Base-by-base conservation (phyloP, 1,140 invertebrate species). In the Macrotrachela quadricornifera region DNA sequence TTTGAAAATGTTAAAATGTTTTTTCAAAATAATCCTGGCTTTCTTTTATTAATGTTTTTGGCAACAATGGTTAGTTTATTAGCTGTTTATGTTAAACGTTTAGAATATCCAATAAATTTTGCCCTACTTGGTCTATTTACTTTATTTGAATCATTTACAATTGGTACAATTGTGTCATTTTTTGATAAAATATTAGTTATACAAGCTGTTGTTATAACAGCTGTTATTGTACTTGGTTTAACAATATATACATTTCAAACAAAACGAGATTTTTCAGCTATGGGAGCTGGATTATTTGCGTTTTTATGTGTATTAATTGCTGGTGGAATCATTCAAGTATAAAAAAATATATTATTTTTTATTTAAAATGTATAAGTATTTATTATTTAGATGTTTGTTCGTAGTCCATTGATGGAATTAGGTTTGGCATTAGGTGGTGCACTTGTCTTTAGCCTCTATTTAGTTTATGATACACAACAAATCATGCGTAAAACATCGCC, bases 181-280 rank as follows among this genome's bases (percentile, higher is more conserved):
- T 17, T 44, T 51, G 14, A 15, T 39, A 43, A 16, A 56, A 36
- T 16, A 16, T 40, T 9, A 16, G 40, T n/a, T 10, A 44, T 45
- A 16, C 15, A 53, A 46, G 85, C 85, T 1, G 79, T 81, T 21
- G 81, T 80, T 10, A 79, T 88, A 47, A 84, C 81, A 38, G 75
- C 79, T 9, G 79, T 77, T 59, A 64, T 90, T 40, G 81, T 80
- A 58, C 66, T 92, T 3, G 80, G 75, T 0, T 67, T 94, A 16
- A 92, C 86, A 0, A 55, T 91, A 9, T 95, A 92, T 69, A 84
- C 87, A 15, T 80, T 90, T 66, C 87, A 92, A 71, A 91, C 86
- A 1, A 88, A 85, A 64, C 64, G 60, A 62, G 88, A 94, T 70
- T 92, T 94, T 67, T 94, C 87, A 0, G 63, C 66, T 55, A 66